phyloP scores from a whole-genome alignment of 2,113 vertebrate species.

The Apaloderma vittatum region DNA sequence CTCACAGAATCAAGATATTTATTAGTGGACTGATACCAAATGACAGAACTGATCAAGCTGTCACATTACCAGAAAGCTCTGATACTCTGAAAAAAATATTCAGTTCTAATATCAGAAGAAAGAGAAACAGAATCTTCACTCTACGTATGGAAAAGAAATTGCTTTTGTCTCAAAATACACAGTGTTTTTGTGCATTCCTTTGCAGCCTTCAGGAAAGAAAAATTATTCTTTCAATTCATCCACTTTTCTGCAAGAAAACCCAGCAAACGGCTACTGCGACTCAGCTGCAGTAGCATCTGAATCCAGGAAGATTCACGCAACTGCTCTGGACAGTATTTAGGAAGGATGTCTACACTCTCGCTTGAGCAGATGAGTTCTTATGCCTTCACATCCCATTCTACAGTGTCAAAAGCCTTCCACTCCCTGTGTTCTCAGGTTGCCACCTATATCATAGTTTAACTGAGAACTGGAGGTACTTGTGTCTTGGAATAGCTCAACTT shows the following conservation, averaged over 20 bases:
- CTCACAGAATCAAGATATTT: background rate
- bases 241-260: background rate
- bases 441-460: background rate
- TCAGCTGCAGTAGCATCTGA: background rate
- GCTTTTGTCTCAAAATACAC: background rate
- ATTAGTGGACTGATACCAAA: background rate
- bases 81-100: background rate
- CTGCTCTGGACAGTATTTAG: background rate
- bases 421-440: background rate
- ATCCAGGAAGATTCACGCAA: background rate
- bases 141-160: background rate
- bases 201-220: background rate
- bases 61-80: background rate
- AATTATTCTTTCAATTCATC: background rate
- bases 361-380: background rate
- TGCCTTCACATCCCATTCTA: background rate
- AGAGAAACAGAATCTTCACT: background rate
- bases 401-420: background rate
- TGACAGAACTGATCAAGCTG: background rate
- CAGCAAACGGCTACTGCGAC: background rate
- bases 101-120: background rate
- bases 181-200: background rate
- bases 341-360: background rate
- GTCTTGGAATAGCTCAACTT: background rate
- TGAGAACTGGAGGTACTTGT: background rate